phyloP scores from a whole-genome alignment of 2,113 vertebrate genomes.

The Mustela nigripes region DNA sequence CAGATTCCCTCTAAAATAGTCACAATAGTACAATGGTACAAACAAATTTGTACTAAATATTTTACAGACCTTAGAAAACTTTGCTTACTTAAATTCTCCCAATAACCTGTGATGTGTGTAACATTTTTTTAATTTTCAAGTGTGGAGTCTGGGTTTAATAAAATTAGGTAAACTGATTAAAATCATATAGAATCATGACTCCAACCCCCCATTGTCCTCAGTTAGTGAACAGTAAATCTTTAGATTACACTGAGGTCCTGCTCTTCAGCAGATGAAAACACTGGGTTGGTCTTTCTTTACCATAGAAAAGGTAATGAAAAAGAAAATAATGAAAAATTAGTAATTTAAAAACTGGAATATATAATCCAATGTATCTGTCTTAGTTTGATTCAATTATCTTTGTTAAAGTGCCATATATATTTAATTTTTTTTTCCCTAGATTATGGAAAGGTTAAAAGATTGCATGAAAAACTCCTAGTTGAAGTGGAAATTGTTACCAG shows the following conservation, averaged over 20 bases:
- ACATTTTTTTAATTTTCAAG: background rate
- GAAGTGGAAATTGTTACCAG: background rate
- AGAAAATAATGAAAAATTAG: background rate
- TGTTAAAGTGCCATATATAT: background rate
- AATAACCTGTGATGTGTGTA: background rate
- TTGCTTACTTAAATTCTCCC: background rate
- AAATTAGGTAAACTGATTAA: background rate
- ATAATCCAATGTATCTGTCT: background rate
- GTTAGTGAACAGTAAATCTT: background rate
- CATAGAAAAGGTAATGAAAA: background rate
- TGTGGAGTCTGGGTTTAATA: background rate
- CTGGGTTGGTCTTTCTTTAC: background rate
- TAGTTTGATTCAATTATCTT: background rate
- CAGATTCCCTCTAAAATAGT: background rate
- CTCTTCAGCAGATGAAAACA: background rate
- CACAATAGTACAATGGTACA: background rate
- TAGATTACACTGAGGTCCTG: background rate
- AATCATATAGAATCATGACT: background rate
- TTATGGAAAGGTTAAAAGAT: background rate
- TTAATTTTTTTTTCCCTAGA: background rate
- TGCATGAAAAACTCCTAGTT: background rate
- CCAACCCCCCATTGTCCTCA: background rate
- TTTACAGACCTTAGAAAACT: background rate
- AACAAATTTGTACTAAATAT: background rate
- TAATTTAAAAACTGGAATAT: background rate